These are phyloP conservation scores for Carterocephalus palaemon DNA, from an alignment of 2,888 invertebrate species.

Conservation along the genomic window DNA sequence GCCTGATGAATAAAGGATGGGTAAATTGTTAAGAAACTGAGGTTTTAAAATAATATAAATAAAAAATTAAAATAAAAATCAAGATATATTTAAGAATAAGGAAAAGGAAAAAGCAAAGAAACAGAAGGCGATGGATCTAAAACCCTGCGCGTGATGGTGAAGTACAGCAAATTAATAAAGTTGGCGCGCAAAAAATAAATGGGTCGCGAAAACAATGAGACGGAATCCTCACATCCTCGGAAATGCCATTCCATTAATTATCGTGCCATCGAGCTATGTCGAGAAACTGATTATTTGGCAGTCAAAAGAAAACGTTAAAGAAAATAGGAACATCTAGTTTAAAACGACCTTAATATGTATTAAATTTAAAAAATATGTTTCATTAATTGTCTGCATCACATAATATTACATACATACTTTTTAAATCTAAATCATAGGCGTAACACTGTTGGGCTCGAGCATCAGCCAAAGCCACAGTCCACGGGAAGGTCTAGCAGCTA, in stretches of 20 bases:
- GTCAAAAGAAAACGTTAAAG: not conserved
- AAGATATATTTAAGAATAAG: no score
- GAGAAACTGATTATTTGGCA: slow-evolving; percentile 40
- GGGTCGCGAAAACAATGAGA: slow-evolving; percentile 54
- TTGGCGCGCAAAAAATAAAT: slow-evolving; percentile 58
- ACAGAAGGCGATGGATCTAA: slow-evolving; percentile 30
- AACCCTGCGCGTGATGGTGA: slow-evolving; percentile 58
- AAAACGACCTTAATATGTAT: not conserved
- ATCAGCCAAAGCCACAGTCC: no score
- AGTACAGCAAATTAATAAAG: slow-evolving; percentile 63
- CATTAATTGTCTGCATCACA: no score
- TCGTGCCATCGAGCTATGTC: slow-evolving; percentile 52
- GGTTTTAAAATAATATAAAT: no score
- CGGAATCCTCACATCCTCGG: slow-evolving; percentile 54
- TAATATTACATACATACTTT: no score
- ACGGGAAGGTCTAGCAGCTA: no score
- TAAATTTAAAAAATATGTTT: no score
- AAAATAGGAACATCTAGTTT: slow-evolving; percentile 1
- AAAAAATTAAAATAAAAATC: no score
- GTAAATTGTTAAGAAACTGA: no score
- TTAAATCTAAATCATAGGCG: no score
- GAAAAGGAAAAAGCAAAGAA: slow-evolving; percentile 26
- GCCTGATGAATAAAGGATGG: no score
- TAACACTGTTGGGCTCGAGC: no score
- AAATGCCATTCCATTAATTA: slow-evolving; percentile 61